These are phyloP conservation scores for Lucilia cuprina DNA, from an alignment of 1,140 invertebrate species.

Conservation along the genomic window DNA sequence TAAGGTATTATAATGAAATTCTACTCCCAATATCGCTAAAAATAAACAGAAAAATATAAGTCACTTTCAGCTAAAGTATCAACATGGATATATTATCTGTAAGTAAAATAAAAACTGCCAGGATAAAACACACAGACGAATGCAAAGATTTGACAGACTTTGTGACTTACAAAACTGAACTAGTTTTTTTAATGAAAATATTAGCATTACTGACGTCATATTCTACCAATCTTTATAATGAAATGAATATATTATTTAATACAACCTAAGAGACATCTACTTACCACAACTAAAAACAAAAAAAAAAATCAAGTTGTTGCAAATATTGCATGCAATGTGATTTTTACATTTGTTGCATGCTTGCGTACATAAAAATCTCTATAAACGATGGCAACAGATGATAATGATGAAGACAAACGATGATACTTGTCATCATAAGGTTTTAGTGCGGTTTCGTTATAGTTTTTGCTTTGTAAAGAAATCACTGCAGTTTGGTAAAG, in stretches of 20 bases:
- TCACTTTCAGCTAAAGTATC: background rate
- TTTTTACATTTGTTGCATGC: background rate
- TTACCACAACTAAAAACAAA: background rate
- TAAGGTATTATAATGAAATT: background rate
- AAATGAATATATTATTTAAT: background rate
- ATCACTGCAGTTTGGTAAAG: no score
- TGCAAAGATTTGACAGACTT: no score
- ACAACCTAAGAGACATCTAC: background rate
- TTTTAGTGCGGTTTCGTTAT: no score
- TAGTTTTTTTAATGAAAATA: background rate
- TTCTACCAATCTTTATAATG: background rate
- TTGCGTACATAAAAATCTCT: background rate
- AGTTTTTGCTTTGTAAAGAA: no score
- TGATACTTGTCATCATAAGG: background rate
- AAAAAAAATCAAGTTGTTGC: background rate
- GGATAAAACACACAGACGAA: no score
- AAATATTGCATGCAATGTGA: background rate
- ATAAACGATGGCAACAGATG: background rate
- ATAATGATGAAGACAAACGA: conserved; percentile 7
- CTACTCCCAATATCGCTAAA: background rate
- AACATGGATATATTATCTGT: background rate
- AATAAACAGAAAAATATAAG: background rate
- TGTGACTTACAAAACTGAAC: background rate
- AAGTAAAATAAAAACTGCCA: background rate
- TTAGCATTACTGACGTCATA: background rate